Base-by-base conservation (phyloP, 2,888 invertebrate genomes). In the Leptothorax acervorum region DNA sequence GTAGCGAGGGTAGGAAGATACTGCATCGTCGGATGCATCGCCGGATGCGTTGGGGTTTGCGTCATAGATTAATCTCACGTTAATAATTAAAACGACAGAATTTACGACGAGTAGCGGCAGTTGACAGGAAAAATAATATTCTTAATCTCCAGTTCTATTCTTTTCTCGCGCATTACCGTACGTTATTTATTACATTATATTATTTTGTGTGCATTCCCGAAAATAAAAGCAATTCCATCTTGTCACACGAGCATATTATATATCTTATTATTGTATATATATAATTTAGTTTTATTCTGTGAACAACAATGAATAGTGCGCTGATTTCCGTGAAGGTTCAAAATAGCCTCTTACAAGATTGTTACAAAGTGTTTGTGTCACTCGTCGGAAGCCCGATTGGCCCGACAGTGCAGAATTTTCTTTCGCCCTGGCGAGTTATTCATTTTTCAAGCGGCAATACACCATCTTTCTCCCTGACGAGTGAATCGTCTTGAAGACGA, bases 401-500 rank as follows among this genome's bases (percentile, higher is more conserved):
- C 12, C 55, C 74, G 73, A 78, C 78, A 78, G 39, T 51, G 48
- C 48, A 60, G 75, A 73, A 74, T 60, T 60, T 74, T 2, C 48
- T 81, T 48, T 74, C 48, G 48, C 74, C 11, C 35, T 35, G 57
- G 57, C 79, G 79, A 84, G 86, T 87, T 89, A 87, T 90, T 87
- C 91, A 90, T 90, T 90, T 90, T 90, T 90, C 90, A 90, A 88
- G 74, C 81, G 71, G 86, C 90, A 81, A 57, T 85, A 84, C 88
- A 88, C 84, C 88, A 90, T 90, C 89, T 79, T 90, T 71, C 86
- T 86, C 81, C 70, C n/a, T 78, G 79, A 75, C 68, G 81, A 86
- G 87, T 85, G 89, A 85, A 89, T 89, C 89, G 88, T 86, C 84
- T 85, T 85, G 78, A 84, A 85, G 82, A 82, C 76, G 85, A 83